Percentiles rank a stretch among this genome's conserved stretches.
phyloP scores from a whole-genome alignment of 2,797 vertebrate species.

The Manis javanica region DNA sequence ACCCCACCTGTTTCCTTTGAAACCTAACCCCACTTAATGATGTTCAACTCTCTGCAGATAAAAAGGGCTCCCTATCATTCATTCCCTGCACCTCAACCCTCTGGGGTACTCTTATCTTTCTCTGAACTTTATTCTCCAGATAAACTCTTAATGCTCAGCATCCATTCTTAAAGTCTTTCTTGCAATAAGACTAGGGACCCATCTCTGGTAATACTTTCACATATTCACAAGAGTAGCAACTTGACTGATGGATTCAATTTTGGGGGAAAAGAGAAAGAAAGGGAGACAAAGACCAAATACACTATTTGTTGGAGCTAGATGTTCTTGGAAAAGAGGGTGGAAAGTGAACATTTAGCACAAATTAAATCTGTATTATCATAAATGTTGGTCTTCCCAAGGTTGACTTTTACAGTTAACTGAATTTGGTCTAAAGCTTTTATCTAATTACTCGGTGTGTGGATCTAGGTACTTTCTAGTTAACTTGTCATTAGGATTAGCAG shows the following conservation, averaged over 20 bases:
- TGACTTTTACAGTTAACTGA: background rate
- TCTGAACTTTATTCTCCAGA: too few species aligned
- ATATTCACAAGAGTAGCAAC: background rate
- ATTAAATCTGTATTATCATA: background rate
- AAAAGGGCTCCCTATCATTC: too few species aligned
- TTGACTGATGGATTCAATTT: background rate
- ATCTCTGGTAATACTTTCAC: too few species aligned
- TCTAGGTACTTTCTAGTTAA: background rate
- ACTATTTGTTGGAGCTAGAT: background rate
- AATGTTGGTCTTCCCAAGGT: background rate
- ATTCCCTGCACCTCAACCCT: too few species aligned
- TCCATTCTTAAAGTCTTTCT: too few species aligned
- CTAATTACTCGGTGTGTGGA: background rate
- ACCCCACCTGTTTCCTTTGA: too few species aligned
- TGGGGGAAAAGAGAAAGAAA: background rate
- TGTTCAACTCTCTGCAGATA: too few species aligned
- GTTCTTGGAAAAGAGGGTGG: background rate
- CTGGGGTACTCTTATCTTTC: too few species aligned
- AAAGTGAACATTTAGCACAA: background rate
- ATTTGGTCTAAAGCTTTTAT: background rate
- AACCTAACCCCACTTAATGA: too few species aligned
- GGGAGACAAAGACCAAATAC: background rate
- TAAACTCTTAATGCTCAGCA: too few species aligned
- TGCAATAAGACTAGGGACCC: too few species aligned
- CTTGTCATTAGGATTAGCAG: background rate